These are phyloP conservation scores for Lamprologus ornatipinnis DNA, from an alignment of 2,113 vertebrate genomes.

Conservation along the genomic window DNA sequence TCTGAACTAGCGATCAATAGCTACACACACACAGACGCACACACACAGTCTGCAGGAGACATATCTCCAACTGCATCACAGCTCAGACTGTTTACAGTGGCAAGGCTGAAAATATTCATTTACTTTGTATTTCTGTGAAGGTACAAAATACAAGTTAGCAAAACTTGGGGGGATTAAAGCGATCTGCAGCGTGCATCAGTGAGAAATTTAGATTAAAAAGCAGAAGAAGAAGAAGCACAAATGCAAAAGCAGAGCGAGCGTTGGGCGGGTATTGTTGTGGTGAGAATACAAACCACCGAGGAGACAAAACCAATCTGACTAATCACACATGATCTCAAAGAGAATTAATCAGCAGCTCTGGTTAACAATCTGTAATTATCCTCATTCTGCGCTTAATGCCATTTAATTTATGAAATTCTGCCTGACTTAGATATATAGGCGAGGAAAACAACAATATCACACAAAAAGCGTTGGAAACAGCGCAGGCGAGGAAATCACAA, in stretches of 20 bases:
- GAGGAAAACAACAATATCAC: neutral
- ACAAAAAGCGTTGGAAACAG: neutral
- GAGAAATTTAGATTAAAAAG: neutral
- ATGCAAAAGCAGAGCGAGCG: neutral
- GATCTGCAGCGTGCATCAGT: neutral
- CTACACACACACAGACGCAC: neutral
- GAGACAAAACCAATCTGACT: conserved; percentile 45
- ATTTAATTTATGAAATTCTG: conserved; percentile 9
- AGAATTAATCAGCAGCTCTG: conserved; percentile 53
- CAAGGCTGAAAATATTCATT: conserved; percentile 11
- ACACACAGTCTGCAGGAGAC: neutral
- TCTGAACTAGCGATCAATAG: conserved; percentile 42
- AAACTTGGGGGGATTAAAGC: neutral
- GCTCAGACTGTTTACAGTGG: conserved; percentile 12
- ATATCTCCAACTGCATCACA: conserved; percentile 24
- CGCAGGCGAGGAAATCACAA: neutral
- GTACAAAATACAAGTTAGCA: neutral
- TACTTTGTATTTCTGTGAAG: conserved; percentile 8
- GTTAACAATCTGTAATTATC: conserved; percentile 39
- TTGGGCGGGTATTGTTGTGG: conserved; percentile 28
- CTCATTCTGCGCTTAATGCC: conserved; percentile 11
- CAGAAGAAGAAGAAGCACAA: neutral
- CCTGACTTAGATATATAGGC: neutral
- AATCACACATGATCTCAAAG: conserved; percentile 52
- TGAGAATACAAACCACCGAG: conserved; percentile 32